phyloP scores from a whole-genome alignment of 2,888 invertebrate species.

The Polylopha cassiicola region DNA sequence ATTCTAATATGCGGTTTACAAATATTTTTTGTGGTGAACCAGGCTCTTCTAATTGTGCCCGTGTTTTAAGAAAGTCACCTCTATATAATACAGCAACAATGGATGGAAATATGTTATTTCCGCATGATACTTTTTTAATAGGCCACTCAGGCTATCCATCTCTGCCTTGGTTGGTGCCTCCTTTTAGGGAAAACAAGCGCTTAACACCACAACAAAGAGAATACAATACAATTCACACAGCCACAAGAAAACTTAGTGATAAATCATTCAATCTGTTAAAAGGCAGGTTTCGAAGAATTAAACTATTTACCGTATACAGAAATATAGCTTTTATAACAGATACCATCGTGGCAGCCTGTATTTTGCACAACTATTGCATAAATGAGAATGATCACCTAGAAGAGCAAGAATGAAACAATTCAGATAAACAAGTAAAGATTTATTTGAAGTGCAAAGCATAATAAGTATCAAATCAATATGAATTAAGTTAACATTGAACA shows the following conservation, averaged over 20 bases:
- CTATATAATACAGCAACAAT: conserved; percentile 45
- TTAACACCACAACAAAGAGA: conserved; percentile 48
- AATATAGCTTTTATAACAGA: conserved; percentile 54
- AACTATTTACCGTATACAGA: conserved; percentile 51
- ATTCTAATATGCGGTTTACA: conserved; percentile 49
- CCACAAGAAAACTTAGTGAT: conserved; percentile 48
- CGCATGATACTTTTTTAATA: conserved; percentile 48
- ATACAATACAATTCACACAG: conserved; percentile 46
- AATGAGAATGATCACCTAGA: conserved; percentile 49
- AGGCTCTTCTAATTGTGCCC: conserved; percentile 47
- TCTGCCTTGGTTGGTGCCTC: conserved; percentile 51
- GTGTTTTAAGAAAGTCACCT: conserved; percentile 51
- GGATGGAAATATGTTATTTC: conserved; percentile 44
- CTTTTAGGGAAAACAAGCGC: conserved; percentile 52
- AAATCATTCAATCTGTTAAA: conserved; percentile 50
- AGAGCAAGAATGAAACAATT: conserved; percentile 28
- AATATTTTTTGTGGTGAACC: conserved; percentile 59
- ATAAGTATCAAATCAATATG: background rate
- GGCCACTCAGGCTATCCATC: conserved; percentile 55
- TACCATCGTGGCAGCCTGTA: conserved; percentile 53
- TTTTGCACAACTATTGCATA: conserved; percentile 55
- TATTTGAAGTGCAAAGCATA: no score
- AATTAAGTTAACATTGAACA: no score
- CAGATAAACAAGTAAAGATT: background rate
- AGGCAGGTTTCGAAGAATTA: conserved; percentile 47